phyloP scores from a whole-genome alignment of 2,888 invertebrate species.

The Fabriciana adippe region DNA sequence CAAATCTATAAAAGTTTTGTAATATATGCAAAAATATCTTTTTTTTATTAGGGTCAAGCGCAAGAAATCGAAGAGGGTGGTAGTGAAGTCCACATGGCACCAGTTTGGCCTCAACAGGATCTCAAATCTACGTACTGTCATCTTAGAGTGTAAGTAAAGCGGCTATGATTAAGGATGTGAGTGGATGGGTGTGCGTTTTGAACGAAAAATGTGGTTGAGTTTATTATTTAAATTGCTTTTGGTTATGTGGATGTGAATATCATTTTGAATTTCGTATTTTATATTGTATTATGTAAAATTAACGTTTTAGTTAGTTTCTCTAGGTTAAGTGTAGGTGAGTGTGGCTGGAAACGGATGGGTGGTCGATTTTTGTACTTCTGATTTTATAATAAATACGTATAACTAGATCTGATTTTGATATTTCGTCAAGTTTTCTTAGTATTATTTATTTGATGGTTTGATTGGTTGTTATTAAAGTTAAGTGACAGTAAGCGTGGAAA shows the following conservation, averaged over 20 bases:
- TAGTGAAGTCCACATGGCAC: not conserved
- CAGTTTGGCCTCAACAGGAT: slow-evolving; percentile 12
- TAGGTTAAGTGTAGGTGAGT: not conserved
- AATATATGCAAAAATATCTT: too few relatives aligned
- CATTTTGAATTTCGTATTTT: not conserved
- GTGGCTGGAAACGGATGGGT: slow-evolving; percentile 5
- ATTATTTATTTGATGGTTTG: too few relatives aligned
- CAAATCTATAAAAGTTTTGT: too few relatives aligned
- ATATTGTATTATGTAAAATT: not conserved
- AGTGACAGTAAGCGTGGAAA: too few relatives aligned
- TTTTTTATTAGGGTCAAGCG: not conserved
- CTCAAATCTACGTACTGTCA: slow-evolving; percentile 11
- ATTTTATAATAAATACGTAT: too few relatives aligned
- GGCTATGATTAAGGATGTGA: not conserved
- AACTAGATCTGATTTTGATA: too few relatives aligned
- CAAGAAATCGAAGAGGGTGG: not conserved
- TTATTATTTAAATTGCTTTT: too few relatives aligned
- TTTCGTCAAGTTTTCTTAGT: too few relatives aligned
- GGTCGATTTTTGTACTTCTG: not conserved
- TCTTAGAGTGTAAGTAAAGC: slow-evolving; percentile 9
- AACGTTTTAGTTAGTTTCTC: slow-evolving; percentile 11
- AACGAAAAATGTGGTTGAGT: too few relatives aligned
- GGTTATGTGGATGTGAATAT: too few relatives aligned
- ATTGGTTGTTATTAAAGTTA: too few relatives aligned
- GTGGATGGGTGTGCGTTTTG: slow-evolving; percentile 1